phyloP scores from a whole-genome alignment of 2,113 vertebrate genomes.

The Onychostruthus taczanowskii region DNA sequence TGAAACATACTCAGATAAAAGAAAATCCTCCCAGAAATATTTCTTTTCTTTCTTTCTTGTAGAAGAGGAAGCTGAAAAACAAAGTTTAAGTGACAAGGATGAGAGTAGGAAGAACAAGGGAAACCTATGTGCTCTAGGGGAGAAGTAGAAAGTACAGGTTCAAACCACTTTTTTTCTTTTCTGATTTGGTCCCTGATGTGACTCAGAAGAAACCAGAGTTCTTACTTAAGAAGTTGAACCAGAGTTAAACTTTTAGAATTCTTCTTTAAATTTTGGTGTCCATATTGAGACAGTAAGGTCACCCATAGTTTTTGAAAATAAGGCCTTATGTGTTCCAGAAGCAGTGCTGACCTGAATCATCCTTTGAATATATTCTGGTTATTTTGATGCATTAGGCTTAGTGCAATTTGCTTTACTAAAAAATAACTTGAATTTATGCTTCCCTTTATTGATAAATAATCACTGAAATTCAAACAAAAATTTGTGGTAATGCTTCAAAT shows the following conservation, averaged over 20 bases:
- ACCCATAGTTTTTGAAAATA: neutral
- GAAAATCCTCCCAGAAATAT: neutral
- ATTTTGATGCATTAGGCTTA: neutral
- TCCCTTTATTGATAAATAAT: neutral
- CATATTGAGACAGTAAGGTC: neutral
- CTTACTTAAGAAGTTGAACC: neutral
- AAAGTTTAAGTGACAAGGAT: neutral
- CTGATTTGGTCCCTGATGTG: neutral
- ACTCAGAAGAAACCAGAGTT: neutral
- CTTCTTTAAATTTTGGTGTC: neutral
- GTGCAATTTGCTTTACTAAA: neutral
- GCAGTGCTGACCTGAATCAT: accelerated
- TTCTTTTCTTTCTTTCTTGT: neutral
- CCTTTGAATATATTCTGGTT: neutral
- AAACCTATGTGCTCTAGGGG: neutral
- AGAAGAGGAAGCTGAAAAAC: neutral
- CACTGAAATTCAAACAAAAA: neutral
- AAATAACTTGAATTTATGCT: neutral
- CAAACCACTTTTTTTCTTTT: neutral
- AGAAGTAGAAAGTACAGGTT: neutral
- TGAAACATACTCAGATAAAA: neutral
- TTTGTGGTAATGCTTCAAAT: neutral
- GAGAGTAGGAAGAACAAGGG: neutral
- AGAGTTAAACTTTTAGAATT: neutral
- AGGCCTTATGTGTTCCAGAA: neutral